A percentile compares a stretch with the other conserved stretches of the same genome.
Evolutionary conservation across 2,797 vertebrate genomes (phyloP).

Genomic region (Darevskia mixta): DNA sequence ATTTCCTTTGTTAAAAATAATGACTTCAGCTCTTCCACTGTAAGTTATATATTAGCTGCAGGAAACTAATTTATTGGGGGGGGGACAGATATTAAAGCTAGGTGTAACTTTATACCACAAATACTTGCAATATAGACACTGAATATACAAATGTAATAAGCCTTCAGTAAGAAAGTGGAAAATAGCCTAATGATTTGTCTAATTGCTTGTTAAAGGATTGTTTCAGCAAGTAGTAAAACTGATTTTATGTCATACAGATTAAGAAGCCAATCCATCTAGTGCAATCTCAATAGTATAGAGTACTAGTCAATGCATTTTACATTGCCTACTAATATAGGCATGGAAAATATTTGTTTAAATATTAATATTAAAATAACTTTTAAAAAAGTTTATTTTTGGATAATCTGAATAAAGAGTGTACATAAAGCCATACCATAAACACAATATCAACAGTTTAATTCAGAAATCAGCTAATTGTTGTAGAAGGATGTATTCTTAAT

Average conservation of each 20-base stretch:
- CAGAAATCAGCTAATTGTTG: no score
- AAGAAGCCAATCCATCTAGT: background rate
- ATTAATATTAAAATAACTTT: background rate
- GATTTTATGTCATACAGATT: background rate
- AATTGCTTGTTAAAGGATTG: background rate
- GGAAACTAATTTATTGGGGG: background rate
- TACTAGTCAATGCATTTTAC: background rate
- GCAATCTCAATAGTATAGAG: background rate
- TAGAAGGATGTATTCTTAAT: no score
- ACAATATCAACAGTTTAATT: no score
- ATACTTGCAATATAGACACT: background rate
- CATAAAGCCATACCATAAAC: no score
- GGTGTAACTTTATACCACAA: background rate
- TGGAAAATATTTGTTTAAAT: background rate
- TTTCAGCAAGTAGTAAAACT: background rate
- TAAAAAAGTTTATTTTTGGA: background rate
- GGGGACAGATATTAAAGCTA: constrained; percentile 1
- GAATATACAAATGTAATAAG: background rate
- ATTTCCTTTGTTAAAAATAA: background rate
- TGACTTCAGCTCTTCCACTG: background rate
- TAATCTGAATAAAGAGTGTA: background rate
- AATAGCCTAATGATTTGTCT: background rate
- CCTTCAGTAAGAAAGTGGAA: background rate
- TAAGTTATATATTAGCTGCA: background rate
- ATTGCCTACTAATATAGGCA: background rate